Base-by-base conservation (phyloP, 2,113 vertebrate genomes). In the Butastur rufipennis region DNA sequence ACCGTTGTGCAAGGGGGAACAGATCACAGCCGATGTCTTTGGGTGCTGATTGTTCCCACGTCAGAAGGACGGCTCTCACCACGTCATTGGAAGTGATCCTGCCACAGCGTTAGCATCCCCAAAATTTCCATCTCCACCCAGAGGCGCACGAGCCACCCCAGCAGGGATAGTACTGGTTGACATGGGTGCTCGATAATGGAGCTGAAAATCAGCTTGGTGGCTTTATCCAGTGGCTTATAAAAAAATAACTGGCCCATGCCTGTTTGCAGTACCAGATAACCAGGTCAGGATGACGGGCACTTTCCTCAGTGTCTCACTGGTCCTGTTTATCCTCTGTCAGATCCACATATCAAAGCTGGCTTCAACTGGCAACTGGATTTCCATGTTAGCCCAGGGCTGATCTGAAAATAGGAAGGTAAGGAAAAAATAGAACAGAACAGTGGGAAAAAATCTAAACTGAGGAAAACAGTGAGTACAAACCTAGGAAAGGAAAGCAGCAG, bases 151-250 rank as follows among this genome's bases (percentile, higher is more conserved):
- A 55, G 27, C 9, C 13, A 34, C 50, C 10, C 9, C 36, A n/a
- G 17, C 56, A 42, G 11, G 22, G 32, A 20, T 18, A 38, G 56
- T 19, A 10, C 26, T 14, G 17, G 26, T 40, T 74, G 29, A 47
- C 15, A 1, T 27, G 27, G 34, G 8, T 29, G 31, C 42, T 13
- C 1, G 1, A 29, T 4, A 20, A 31, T 12, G 16, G 18, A 34
- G 32, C 11, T 70, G 34, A 27, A 70, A 71, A 52, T 26, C n/a
- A 58, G 7, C 20, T 55, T 40, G 16, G 56, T 34, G 10, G 10
- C 26, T 77, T 38, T 55, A 43, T 58, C 58, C 23, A 52, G 13
- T 2, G 7, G 17, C 17, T 14, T 72, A 43, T 38, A 8, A 70
- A 36, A 74, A 58, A 42, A 15, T 14, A 71, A 38, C 38, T 17